Conservation (phyloP, 2,797 vertebrate species). For the Novumbra hubbsi region DNA sequence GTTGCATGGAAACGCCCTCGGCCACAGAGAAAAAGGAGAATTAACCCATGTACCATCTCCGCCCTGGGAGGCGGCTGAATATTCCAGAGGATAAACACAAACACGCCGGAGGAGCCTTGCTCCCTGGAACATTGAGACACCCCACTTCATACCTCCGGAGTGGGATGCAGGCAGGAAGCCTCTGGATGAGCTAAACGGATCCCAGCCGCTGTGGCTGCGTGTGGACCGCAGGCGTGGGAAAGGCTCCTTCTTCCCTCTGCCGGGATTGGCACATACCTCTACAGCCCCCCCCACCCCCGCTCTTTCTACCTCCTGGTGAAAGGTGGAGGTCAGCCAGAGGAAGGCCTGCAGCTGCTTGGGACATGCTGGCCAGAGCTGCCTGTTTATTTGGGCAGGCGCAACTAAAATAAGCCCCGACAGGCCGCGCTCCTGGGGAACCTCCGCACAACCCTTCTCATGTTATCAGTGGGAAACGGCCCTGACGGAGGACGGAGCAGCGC, state of each 20-base stretch:
- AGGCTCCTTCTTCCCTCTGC: conserved; percentile 61
- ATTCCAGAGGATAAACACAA: conserved; percentile 50
- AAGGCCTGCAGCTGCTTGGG: conserved; percentile 68
- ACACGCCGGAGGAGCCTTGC: conserved; percentile 43
- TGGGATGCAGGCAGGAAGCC: conserved; percentile 50
- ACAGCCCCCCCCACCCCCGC: conserved; percentile 17
- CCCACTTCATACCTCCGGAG: conserved; percentile 12
- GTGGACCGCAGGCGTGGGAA: conserved; percentile 71
- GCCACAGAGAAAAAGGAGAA: conserved; percentile 48
- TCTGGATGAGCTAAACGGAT: conserved; percentile 67
- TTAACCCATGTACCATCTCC: conserved; percentile 45
- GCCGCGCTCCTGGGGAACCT: conserved; percentile 68
- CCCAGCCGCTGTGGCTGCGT: conserved; percentile 41
- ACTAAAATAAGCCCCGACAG: conserved; percentile 74
- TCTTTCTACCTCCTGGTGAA: background rate
- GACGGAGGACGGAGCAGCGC: conserved; percentile 56
- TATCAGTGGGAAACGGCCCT: conserved; percentile 63
- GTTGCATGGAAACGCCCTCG: conserved; percentile 59
- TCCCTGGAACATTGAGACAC: conserved; percentile 57
- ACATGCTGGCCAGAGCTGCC: conserved; percentile 49
- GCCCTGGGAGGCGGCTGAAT: conserved; percentile 39
- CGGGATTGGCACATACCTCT: conserved; percentile 6
- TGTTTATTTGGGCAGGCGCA: conserved; percentile 79
- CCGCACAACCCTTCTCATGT: conserved; percentile 65
- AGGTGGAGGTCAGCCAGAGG: conserved; percentile 68